phyloP scores from a whole-genome alignment of 2,113 vertebrate species.

The Cyprinodon tularosa region DNA sequence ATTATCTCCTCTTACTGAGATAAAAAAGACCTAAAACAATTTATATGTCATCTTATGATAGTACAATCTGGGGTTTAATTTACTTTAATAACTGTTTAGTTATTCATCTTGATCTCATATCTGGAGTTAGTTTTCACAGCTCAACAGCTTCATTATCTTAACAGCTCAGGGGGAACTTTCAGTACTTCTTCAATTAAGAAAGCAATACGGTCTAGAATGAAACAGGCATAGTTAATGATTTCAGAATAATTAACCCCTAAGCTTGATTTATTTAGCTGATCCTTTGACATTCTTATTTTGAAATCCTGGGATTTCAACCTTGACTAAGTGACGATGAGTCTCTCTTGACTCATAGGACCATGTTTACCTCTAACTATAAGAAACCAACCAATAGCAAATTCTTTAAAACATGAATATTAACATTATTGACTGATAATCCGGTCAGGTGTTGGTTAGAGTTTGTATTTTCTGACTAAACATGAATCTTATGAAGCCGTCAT shows the following conservation, averaged over 20 bases:
- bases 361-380: not conserved
- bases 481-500: too few relatives aligned
- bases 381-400: not conserved
- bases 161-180: too few relatives aligned
- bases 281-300: not conserved
- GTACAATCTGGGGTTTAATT: too few relatives aligned
- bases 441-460: too few relatives aligned
- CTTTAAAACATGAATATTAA: not conserved
- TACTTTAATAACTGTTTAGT: too few relatives aligned
- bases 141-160: too few relatives aligned
- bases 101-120: not conserved
- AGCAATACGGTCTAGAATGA: not conserved
- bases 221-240: not conserved
- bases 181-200: not conserved
- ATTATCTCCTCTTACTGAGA: too few relatives aligned
- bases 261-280: not conserved
- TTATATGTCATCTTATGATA: too few relatives aligned
- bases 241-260: not conserved
- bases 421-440: too few relatives aligned
- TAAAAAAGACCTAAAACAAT: too few relatives aligned
- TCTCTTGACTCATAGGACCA: not conserved
- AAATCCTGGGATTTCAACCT: not conserved
- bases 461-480: too few relatives aligned
- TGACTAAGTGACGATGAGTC: too few relatives aligned
- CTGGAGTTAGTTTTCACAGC: not conserved